Base-by-base conservation (phyloP, 2,113 vertebrate genomes). In the Siphamia tubifer region DNA sequence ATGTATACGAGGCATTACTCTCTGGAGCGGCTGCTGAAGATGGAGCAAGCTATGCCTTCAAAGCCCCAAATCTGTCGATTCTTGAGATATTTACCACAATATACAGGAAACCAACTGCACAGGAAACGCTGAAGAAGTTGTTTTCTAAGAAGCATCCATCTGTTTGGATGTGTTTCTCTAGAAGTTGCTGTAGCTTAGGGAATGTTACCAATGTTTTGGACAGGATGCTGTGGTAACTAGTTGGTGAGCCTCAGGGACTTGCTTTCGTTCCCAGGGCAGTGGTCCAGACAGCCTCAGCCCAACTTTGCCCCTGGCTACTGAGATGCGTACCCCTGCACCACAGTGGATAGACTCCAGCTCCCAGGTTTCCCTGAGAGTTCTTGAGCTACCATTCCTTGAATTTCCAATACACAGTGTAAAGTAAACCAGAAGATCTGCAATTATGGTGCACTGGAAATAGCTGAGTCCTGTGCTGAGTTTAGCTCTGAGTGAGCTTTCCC, bases 381-480 rank as follows among this genome's bases (percentile, higher is more conserved):
- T 47, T 44, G 25, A 38, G 58, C 58, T 16, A 6, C 69, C 53
- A 28, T 81, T 66, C 71, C 64, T 60, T 12, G 40, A 67, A 55
- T 74, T 70, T 76, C 74, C 57, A 39, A 56, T 68, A 76, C 55
- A 65, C 49, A 54, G n/a, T 30, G 44, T 47, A n/a, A 70, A 67
- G 65, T 69, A 71, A 81, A 82, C 83, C 51, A 77, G 70, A 69
- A 63, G 70, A 76, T 25, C 60, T 81, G 69, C 82, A 92, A 91
- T 92, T 90, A 87, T 49, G 57, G 74, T 64, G 56, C 20, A 35
- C 76, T 77, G 62, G 60, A 89, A 86, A 85, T 81, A 81, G 83
- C 75, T 45, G 78, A 88, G 61, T 60, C 71, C 68, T 75, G 77
- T 42, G 51, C 74, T 58, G 64, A 60, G 77, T 63, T 72, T 51